Evolutionary conservation across 2,113 vertebrate species (phyloP), one percentile per base, ranked within the genome.

Genomic region (Lepidothrix coronata): DNA sequence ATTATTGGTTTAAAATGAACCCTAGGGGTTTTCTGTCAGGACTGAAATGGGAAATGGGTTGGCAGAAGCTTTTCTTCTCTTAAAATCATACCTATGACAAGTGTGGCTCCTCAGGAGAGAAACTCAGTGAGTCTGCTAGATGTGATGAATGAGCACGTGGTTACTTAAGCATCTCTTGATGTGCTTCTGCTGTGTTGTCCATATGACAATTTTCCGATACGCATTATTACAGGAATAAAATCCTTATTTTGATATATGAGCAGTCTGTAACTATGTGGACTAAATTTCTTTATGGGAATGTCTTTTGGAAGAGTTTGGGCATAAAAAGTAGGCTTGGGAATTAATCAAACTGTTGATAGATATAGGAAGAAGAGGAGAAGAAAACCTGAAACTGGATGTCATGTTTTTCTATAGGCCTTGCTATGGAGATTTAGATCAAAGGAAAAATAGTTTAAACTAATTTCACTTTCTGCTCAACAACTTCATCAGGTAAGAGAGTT

Each of bases 1-100:
- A 75, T 63, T 93, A 84, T 63, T 84, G 49, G 79, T 92, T 95
- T 92, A 84, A 93, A 95, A 92, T 2, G 43, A 87, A 30, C 76
- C 80, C 61, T 78, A 9, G 65, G 57, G 89, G 43, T 48, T 95
- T 95, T 93, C 89, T 94, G 37, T 70, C 52, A 76, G 52, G 62
- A 58, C 46, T 91, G 82, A 75, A 74, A 81, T 58, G 35, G 39
- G 24, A 88, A 88, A 82, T 39, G 23, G 30, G 37, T 81, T 93
- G 88, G 65, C 83, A 92, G 66, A 72, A 87, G 65, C 31, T 89
- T 85, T 91, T 49, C 62, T 89, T 72, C 71, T 62, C 51, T 43
- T 84, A 59, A 92, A 92, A 39, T 79, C n/a, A 9, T 87, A 58
- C 31, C 51, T 83, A 1, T 77, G 59, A n/a, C 39, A 46, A 35